Conservation (phyloP, 2,888 invertebrate species). For the Dusona sp. region DNA sequence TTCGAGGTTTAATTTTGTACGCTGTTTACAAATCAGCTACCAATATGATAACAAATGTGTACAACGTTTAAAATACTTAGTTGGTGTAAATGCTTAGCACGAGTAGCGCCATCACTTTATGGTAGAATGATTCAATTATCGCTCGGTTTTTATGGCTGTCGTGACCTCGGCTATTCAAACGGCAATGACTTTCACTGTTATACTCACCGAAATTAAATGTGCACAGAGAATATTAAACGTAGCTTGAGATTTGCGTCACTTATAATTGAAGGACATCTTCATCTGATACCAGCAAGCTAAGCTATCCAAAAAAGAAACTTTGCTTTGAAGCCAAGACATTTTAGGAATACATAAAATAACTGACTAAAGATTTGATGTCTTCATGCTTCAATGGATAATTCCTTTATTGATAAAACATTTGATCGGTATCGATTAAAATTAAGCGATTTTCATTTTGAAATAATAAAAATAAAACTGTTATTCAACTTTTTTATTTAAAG, state of each 20-base stretch:
- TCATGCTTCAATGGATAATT: not conserved
- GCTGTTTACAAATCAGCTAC: not conserved
- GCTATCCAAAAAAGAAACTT: not conserved
- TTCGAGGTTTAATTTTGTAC: too few relatives aligned
- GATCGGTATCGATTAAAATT: not conserved
- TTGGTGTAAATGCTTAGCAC: not conserved
- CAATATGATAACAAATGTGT: not conserved
- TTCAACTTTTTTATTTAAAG: not conserved
- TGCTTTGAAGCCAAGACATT: not conserved
- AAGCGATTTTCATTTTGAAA: not conserved
- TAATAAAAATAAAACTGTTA: not conserved
- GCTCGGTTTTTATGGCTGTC: slow-evolving; percentile 16
- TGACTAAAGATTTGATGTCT: not conserved
- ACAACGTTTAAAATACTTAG: not conserved
- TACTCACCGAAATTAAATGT: slow-evolving; percentile 2
- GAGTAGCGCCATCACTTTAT: slow-evolving; percentile 13
- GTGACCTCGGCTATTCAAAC: slow-evolving; percentile 53
- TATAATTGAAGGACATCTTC: not conserved
- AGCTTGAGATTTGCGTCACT: slow-evolving; percentile 19
- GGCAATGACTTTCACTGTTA: slow-evolving; percentile 32
- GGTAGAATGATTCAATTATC: slow-evolving; percentile 10
- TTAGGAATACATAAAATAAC: not conserved
- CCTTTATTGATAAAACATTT: not conserved
- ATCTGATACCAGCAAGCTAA: not conserved
- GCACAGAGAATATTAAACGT: not conserved